Evolutionary conservation across 2,888 invertebrate species (phyloP).

Genomic region (Blastobasis adustella): DNA sequence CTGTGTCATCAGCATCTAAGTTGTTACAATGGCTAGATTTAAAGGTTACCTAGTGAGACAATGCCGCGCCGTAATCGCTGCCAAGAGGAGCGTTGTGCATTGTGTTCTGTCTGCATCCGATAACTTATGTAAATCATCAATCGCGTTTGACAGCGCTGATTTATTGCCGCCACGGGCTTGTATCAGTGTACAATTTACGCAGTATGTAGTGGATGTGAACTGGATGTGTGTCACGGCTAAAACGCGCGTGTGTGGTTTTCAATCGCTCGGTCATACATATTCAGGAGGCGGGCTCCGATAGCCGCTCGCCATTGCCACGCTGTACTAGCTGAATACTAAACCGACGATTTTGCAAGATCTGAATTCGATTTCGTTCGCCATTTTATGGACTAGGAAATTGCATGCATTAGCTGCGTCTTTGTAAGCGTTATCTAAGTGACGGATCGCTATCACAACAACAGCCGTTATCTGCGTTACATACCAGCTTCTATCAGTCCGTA

Average conservation of each 20-base stretch:
- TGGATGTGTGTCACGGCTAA: slow-evolving; percentile 64
- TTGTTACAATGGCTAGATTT: slow-evolving; percentile 13
- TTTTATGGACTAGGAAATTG: no score
- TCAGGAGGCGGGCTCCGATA: slow-evolving; percentile 45
- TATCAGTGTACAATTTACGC: slow-evolving; percentile 6
- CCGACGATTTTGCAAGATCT: slow-evolving; percentile 46
- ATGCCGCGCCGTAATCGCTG: slow-evolving; percentile 17
- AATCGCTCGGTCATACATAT: slow-evolving; percentile 58
- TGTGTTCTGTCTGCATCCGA: slow-evolving; percentile 16
- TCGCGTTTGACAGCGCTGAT: no score
- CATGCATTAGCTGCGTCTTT: slow-evolving; percentile 7
- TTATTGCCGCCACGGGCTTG: no score
- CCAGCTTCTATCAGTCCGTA: slow-evolving; percentile 17
- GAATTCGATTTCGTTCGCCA: slow-evolving; percentile 24
- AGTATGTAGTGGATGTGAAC: background rate
- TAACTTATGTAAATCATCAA: no score
- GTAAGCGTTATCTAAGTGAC: slow-evolving; percentile 22
- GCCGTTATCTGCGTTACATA: slow-evolving; percentile 21
- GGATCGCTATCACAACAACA: slow-evolving; percentile 27
- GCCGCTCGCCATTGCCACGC: slow-evolving; percentile 53
- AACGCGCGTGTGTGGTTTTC: slow-evolving; percentile 45
- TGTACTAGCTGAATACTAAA: slow-evolving; percentile 61
- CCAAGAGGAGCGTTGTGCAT: slow-evolving; percentile 20
- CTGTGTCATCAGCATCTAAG: slow-evolving; percentile 7
- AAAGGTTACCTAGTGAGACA: slow-evolving; percentile 18